Evolutionary conservation across 2,113 vertebrate species (phyloP).

Genomic region (Phylloscopus trochilus): DNA sequence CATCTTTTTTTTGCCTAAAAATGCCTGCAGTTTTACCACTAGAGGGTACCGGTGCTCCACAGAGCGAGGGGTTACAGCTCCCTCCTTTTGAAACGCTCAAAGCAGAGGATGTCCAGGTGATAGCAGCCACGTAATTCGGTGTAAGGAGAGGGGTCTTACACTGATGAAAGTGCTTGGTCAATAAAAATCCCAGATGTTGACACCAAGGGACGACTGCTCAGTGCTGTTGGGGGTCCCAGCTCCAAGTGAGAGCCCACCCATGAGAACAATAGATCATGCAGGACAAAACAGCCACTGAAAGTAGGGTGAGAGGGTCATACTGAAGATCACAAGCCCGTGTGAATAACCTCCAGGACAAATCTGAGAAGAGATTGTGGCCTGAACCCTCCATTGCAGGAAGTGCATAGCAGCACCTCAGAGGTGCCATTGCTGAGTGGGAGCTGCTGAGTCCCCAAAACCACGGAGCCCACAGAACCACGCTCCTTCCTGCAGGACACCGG

Average conservation of each 20-base stretch:
- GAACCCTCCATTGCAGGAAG: not conserved
- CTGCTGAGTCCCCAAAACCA: not conserved
- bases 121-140: not conserved
- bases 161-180: not conserved
- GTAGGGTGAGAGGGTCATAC: not conserved
- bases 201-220: not conserved
- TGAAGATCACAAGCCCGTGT: not conserved
- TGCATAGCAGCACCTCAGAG: not conserved
- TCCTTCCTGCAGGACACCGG: not conserved
- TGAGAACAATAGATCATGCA: not conserved
- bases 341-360: not conserved
- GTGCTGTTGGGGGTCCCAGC: not conserved
- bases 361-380: not conserved
- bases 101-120: not conserved
- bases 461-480: not conserved
- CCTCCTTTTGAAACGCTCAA: not conserved
- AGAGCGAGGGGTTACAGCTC: not conserved
- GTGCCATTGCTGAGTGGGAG: not conserved
- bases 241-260: not conserved
- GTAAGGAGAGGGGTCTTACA: not conserved
- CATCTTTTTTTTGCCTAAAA: not conserved
- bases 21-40: not conserved
- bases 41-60: not conserved
- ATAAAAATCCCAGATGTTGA: not conserved
- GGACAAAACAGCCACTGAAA: not conserved